These are phyloP conservation scores for Apotomis capreana DNA, from an alignment of 2,888 invertebrate species.

Conservation along the genomic window DNA sequence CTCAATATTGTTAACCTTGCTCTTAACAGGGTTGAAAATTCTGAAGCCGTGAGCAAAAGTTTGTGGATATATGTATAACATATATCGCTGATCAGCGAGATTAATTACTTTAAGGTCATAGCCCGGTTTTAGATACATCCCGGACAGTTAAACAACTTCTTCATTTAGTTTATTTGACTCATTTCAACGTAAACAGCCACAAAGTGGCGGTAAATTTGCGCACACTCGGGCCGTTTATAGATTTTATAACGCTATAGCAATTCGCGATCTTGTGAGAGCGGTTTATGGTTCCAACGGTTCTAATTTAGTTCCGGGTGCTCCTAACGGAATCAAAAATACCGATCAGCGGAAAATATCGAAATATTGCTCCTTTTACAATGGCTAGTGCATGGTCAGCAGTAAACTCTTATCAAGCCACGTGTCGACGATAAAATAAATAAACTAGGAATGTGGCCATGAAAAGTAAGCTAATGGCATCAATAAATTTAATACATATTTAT, in stretches of 20 bases:
- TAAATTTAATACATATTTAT: too few species aligned
- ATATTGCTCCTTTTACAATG: background rate
- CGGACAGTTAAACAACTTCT: conserved; percentile 2
- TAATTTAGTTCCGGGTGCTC: conserved; percentile 10
- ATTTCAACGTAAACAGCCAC: conserved; percentile 7
- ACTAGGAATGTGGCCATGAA: background rate
- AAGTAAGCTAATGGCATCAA: background rate
- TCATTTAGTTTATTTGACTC: conserved; percentile 18
- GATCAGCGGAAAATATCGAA: background rate
- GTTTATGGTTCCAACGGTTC: conserved; percentile 2
- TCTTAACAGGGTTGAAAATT: too few species aligned
- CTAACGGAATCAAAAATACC: conserved; percentile 2
- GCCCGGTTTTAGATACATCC: conserved; percentile 1
- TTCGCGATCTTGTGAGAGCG: conserved; percentile 5
- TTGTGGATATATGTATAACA: too few species aligned
- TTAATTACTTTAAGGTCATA: too few species aligned
- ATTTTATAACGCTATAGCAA: conserved; percentile 12
- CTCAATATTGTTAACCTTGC: too few species aligned
- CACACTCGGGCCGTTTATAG: conserved; percentile 12
- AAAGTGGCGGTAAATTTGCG: conserved; percentile 3
- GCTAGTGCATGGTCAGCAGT: background rate
- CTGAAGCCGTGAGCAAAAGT: too few species aligned
- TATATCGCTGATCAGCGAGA: too few species aligned
- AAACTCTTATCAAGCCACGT: conserved; percentile 9
- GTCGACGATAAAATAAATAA: conserved; percentile 1